Conservation (phyloP, 2,888 invertebrate genomes). For the Nephrotoma flavescens region DNA sequence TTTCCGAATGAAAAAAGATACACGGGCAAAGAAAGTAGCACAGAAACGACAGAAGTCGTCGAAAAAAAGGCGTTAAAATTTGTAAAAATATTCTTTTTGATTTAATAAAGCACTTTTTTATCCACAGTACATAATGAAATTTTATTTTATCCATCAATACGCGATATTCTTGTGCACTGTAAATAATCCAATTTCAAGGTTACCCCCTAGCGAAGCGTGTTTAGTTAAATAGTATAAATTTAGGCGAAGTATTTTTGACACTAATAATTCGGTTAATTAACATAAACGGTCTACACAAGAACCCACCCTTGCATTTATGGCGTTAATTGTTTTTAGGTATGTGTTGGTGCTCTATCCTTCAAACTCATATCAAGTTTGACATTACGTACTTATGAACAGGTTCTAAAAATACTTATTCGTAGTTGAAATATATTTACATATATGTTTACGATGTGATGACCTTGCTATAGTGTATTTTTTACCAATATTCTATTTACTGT, state of each 20-base stretch:
- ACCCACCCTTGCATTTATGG: background rate
- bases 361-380: background rate
- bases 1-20: conserved; percentile 89
- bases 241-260: background rate
- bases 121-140: background rate
- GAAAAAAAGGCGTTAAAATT: background rate
- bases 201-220: background rate
- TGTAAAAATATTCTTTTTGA: background rate
- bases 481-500: background rate
- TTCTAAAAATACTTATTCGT: background rate
- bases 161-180: background rate
- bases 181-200: background rate
- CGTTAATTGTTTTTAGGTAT: too few relatives aligned
- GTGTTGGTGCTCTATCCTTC: background rate
- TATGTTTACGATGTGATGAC: background rate
- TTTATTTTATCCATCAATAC: background rate
- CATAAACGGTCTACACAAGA: background rate
- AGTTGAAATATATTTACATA: background rate
- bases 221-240: background rate
- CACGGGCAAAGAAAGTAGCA: conserved; percentile 36
- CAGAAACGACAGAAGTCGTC: background rate
- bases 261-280: background rate
- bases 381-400: background rate
- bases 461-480: background rate
- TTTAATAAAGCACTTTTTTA: background rate